Base-by-base conservation (phyloP, 2,113 vertebrate genomes). In the Nematolebias whitei region DNA sequence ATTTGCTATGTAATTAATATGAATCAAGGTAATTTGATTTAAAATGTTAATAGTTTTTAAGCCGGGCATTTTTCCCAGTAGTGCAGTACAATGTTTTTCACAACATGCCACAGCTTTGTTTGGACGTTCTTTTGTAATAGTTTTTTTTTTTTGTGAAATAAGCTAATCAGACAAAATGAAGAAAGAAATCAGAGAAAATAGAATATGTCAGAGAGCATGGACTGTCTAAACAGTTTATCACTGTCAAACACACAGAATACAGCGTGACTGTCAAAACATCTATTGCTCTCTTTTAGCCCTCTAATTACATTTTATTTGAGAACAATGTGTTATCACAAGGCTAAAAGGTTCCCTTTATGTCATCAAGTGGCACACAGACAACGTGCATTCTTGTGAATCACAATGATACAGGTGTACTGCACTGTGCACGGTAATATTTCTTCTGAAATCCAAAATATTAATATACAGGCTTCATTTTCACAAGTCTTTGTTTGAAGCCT, bases 261-360 rank as follows among this genome's bases (percentile, higher is more conserved):
- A 57, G 20, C 48, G 40, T 39, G 62, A 48, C 73, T 65, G 72
- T 76, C 81, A 75, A 41, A 60, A 60, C 65, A 59, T 53, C 63
- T 57, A 3, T 13, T 55, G 54, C 65, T 61, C 67, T 73, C 66
- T 26, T 56, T 82, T 78, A 56, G 56, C 24, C 16, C 43, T 47
- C 49, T 79, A 81, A 86, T 86, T 82, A 78, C 63, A 63, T 80
- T 86, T 80, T 82, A 82, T 83, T 82, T 63, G 61, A 61, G 62
- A 82, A 80, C 71, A 84, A 71, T 54, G 70, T 83, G 35, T 72
- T 74, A 81, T 68, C 73, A 51, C 32, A 1, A 60, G 40, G 24
- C 41, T 20, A 10, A 79, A 87, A 52, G 57, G 63, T 78, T 77
- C n/a, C 70, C 53, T 68, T 66, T 41, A 55, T 60, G 35, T 54